Percentiles rank a stretch among this genome's conserved stretches.
These are phyloP conservation scores for Biston betularia DNA, from an alignment of 2,888 invertebrate species.

Conservation along the genomic window DNA sequence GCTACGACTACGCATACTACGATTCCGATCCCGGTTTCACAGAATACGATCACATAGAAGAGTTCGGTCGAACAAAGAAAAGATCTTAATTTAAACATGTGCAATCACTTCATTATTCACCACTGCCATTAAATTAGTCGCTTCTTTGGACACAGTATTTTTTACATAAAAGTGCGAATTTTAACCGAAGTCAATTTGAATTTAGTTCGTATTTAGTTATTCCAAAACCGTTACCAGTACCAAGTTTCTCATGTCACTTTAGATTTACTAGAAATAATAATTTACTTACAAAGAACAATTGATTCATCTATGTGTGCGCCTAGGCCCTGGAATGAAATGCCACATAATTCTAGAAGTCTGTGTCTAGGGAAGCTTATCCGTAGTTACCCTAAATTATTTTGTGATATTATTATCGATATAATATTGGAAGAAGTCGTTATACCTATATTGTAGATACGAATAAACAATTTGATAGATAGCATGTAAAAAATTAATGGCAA, in stretches of 20 bases:
- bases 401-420: constrained; percentile 75
- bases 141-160: constrained; percentile 66
- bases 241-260: neutral
- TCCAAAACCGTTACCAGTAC: neutral
- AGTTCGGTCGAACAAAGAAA: constrained; percentile 87
- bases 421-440: constrained; percentile 53
- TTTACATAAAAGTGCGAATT: neutral
- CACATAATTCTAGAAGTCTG: neutral
- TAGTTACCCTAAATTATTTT: constrained; percentile 84
- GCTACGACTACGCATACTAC: constrained; percentile 95
- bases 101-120: constrained; percentile 51
- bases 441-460: constrained; percentile 52
- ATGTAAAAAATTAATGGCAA: constrained; percentile 19
- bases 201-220: neutral
- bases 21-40: constrained; percentile 88
- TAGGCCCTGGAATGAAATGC: neutral
- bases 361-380: constrained; percentile 66
- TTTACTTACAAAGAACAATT: neutral
- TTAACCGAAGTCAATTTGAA: neutral
- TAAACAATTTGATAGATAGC: constrained; percentile 37
- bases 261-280: neutral
- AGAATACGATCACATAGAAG: constrained; percentile 87
- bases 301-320: neutral
- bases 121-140: constrained; percentile 82
- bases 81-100: constrained; percentile 62